A percentile compares a stretch with the other conserved stretches of the same genome.
Evolutionary conservation across 2,797 vertebrate species (phyloP).

Genomic region (Enteromius treurensis): DNA sequence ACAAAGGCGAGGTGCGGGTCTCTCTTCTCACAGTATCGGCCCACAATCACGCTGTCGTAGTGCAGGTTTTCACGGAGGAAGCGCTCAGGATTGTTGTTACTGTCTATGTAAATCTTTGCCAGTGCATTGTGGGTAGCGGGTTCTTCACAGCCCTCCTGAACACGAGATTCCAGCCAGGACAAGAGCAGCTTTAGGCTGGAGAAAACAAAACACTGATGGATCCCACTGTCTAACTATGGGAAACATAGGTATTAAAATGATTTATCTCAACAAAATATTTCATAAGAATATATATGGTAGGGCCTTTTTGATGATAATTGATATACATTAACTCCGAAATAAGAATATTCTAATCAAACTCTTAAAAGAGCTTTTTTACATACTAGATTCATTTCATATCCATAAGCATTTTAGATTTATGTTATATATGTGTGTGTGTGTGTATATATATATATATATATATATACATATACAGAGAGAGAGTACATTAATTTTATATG

Average conservation of each 20-base stretch:
- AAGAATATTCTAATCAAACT: background rate
- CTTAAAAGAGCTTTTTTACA: background rate
- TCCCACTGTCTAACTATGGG: background rate
- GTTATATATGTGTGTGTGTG: background rate
- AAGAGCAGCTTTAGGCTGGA: slow-evolving; percentile 88
- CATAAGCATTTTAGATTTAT: background rate
- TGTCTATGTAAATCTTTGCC: slow-evolving; percentile 94
- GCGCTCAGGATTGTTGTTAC: slow-evolving; percentile 89
- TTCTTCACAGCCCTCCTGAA: slow-evolving; percentile 91
- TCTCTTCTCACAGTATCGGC: slow-evolving; percentile 91
- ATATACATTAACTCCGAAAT: background rate
- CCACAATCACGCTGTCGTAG: slow-evolving; percentile 89
- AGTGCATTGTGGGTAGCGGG: slow-evolving; percentile 91
- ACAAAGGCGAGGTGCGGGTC: slow-evolving; percentile 92
- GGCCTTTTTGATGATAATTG: background rate
- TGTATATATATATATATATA: background rate
- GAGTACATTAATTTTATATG: background rate
- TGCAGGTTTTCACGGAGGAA: slow-evolving; percentile 89
- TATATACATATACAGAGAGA: too few relatives aligned
- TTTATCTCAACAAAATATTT: background rate
- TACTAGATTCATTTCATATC: background rate
- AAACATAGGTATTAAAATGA: background rate
- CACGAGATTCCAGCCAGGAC: slow-evolving; percentile 90
- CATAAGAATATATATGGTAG: background rate
- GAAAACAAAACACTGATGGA: slow-evolving; percentile 31